Percentiles rank a stretch among this genome's conserved stretches.
Evolutionary conservation across 37 sponge, comb jelly and placozoan species (phyloP).

Genomic region (Theonella swinhoei): DNA sequence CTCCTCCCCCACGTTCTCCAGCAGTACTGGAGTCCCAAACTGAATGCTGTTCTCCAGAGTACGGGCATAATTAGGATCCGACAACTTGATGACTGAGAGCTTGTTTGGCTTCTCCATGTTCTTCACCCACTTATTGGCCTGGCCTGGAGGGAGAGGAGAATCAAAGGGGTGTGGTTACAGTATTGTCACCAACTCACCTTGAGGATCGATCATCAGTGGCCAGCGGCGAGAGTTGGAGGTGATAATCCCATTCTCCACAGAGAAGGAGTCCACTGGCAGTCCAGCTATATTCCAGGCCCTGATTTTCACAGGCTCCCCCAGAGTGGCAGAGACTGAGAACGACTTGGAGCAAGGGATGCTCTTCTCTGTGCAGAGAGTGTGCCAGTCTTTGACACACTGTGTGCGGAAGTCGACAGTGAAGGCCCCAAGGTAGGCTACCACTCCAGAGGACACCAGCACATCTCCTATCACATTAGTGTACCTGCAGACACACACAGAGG

Average conservation of each 20-base stretch:
- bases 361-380: conserved; percentile 74
- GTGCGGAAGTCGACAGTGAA: conserved; percentile 95
- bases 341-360: conserved; percentile 79
- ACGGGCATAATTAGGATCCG: conserved; percentile 96
- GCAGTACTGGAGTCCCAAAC: conserved; percentile 94
- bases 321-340: conserved; percentile 84
- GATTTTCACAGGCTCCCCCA: conserved; percentile 97
- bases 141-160: conserved; percentile 53
- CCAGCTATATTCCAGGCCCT: conserved; percentile 96
- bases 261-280: conserved; percentile 96
- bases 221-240: conserved; percentile 91
- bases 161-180: background rate
- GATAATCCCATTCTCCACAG: conserved; percentile 96
- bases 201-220: conserved; percentile 99
- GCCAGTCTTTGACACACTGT: conserved; percentile 88
- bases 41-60: conserved; percentile 98
- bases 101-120: conserved; percentile 96
- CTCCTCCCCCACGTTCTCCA: conserved; percentile 96
- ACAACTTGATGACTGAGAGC: conserved; percentile 92
- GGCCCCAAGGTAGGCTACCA: conserved; percentile 97
- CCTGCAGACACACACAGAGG: conserved; percentile 9
- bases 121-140: conserved; percentile 99
- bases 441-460: conserved; percentile 92
- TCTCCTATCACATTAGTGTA: conserved; percentile 93
- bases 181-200: conserved; percentile 53